Base-by-base conservation (phyloP, 2,888 invertebrate genomes). In the Chrysolina americana region DNA sequence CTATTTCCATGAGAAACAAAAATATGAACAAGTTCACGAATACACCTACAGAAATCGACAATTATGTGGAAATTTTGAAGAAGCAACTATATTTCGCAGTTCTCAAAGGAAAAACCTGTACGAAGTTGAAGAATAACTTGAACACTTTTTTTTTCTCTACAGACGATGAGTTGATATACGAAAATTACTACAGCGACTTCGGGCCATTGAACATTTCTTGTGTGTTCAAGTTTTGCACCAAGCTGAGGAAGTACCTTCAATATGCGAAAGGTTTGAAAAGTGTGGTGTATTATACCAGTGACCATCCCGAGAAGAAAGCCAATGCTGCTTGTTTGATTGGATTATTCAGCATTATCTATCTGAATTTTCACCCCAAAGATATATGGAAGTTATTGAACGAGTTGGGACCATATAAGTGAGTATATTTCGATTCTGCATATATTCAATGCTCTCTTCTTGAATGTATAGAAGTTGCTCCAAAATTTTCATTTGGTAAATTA, bases 251-350 rank as follows among this genome's bases (percentile, higher is more conserved):
- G 76, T 95, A 94, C 87, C 86, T 96, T 64, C 93, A 93, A 87
- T 87, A 87, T 68, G 90, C 91, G 79, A 90, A 92, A 59, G 89
- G 93, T 78, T 92, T 92, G 83, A 94, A 94, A 87, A 90, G 90
- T 82, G 92, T 97, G 75, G 92, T 96, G 48, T 95, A 96, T 88
- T 96, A 94, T 85, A 95, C 96, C 1, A 92, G 93, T 53, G 89
- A 90, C 80, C 92, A 95, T 85, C 91, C 93, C 0, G 91, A 93
- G 81, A 95, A 95, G 86, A 91, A 96, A 84, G 93, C 95, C 0
- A 97, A 97, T 88, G 93, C 96, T 69, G 96, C 96, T 23, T 96
- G 93, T 89, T 90, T 97, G n/a, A 90, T 96, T 81, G 96, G 95
- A 80, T 91, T 94, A 81, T 97, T 93, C 87, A 93, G 95, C 82